A percentile compares a stretch with the other conserved stretches of the same genome.
These are phyloP conservation scores for Sarcophaga carnaria DNA, from an alignment of 2,888 invertebrate species.

Conservation along the genomic window DNA sequence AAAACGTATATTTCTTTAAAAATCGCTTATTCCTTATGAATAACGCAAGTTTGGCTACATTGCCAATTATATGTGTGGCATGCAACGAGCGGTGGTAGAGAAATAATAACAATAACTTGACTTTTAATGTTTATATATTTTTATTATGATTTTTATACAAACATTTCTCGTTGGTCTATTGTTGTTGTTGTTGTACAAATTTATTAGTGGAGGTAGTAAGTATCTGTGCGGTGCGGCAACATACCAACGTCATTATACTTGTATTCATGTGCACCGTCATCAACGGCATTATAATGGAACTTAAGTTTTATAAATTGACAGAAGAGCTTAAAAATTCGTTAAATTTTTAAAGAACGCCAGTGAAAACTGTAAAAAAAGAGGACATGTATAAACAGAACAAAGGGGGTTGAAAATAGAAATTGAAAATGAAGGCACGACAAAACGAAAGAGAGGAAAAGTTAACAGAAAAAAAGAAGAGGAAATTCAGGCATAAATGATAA, in stretches of 20 bases:
- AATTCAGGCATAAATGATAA: background rate
- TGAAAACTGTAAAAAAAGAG: background rate
- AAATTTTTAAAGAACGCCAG: background rate
- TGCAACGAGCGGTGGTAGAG: slow-evolving; percentile 5
- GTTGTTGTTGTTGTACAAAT: background rate
- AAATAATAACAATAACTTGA: slow-evolving; percentile 60
- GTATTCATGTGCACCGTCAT: background rate
- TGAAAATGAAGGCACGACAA: background rate
- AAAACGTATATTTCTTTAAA: background rate
- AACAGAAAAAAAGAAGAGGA: background rate
- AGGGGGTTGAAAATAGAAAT: background rate
- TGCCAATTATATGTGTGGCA: slow-evolving; percentile 2
- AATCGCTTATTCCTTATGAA: background rate
- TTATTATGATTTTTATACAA: background rate
- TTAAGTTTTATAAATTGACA: slow-evolving; percentile 52
- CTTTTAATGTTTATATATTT: slow-evolving; percentile 56
- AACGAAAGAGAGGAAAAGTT: slow-evolving; percentile 28
- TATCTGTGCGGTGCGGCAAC: slow-evolving; percentile 12
- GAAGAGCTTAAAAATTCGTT: slow-evolving; percentile 13
- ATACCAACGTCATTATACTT: slow-evolving; percentile 29
- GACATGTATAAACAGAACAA: background rate
- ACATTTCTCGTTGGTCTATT: background rate
- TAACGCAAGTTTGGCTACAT: slow-evolving; percentile 11
- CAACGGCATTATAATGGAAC: slow-evolving; percentile 7
- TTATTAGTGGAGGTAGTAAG: background rate